Conservation (phyloP, 1,140 invertebrate species). For the Eufriesea mexicana region DNA sequence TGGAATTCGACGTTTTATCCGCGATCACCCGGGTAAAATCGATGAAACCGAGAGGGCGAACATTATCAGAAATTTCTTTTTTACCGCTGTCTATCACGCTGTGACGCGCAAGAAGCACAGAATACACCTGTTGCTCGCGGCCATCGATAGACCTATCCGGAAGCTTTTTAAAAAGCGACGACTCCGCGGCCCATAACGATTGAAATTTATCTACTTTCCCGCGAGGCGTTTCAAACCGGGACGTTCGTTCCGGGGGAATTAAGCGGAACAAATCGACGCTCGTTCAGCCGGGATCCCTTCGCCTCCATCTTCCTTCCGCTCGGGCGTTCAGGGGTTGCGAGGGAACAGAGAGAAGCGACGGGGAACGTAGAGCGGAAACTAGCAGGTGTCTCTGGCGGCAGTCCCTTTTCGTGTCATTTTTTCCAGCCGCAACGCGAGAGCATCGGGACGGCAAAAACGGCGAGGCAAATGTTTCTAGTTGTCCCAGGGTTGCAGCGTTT, state of each 20-base stretch:
- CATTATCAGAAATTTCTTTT: conserved; percentile 41
- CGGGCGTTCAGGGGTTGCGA: too few species aligned
- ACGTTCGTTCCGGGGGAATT: conserved; percentile 45
- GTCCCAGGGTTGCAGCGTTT: conserved; percentile 26
- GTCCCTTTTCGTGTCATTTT: background rate
- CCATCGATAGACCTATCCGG: conserved; percentile 67
- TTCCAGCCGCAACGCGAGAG: background rate
- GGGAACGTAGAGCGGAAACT: too few species aligned
- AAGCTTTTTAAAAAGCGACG: conserved; percentile 50
- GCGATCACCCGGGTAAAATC: background rate
- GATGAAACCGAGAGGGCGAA: background rate
- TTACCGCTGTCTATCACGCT: conserved; percentile 27
- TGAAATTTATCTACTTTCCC: conserved; percentile 21
- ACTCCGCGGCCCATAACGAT: conserved; percentile 10
- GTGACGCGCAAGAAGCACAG: conserved; percentile 39
- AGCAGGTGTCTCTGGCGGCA: too few species aligned
- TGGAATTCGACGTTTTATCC: too few species aligned
- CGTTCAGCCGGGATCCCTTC: background rate
- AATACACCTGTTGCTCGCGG: conserved; percentile 65
- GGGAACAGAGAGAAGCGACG: too few species aligned
- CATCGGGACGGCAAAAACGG: conserved; percentile 50
- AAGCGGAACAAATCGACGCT: conserved; percentile 33
- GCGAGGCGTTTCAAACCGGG: background rate
- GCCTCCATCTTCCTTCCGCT: background rate
- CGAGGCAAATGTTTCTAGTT: conserved; percentile 59